Conservation (phyloP, 2,888 invertebrate species). For the Cyaniris semiargus region DNA sequence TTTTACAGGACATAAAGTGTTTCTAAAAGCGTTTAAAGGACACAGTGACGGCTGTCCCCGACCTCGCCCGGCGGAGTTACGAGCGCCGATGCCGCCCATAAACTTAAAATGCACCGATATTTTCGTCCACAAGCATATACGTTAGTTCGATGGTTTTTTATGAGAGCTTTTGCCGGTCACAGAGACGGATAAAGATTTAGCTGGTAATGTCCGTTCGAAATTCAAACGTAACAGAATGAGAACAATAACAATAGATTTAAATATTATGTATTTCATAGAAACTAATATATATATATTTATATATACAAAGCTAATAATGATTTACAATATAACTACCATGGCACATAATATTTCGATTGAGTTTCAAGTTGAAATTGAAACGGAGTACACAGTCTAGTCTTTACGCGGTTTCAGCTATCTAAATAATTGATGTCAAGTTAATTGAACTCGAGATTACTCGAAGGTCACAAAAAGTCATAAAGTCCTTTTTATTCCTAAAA, state of each 20-base stretch:
- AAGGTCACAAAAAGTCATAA: not conserved
- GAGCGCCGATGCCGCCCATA: not conserved
- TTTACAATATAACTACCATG: too few relatives aligned
- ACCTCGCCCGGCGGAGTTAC: not conserved
- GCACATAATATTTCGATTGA: too few relatives aligned
- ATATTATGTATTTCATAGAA: too few relatives aligned
- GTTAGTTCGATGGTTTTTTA: not conserved
- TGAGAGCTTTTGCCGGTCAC: not conserved
- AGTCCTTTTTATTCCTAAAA: not conserved
- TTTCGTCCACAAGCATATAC: not conserved
- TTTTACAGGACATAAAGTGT: not conserved
- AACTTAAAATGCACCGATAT: slow-evolving; percentile 9
- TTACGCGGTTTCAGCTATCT: too few relatives aligned
- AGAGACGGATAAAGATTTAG: not conserved
- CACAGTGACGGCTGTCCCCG: not conserved
- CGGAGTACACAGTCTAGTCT: too few relatives aligned
- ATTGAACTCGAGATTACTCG: too few relatives aligned
- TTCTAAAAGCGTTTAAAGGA: not conserved
- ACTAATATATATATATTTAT: too few relatives aligned
- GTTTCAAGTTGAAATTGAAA: too few relatives aligned
- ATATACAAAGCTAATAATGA: too few relatives aligned
- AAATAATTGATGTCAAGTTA: too few relatives aligned
- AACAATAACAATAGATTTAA: not conserved
- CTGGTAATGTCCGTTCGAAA: not conserved
- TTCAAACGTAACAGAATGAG: not conserved